Conservation (phyloP, 37 sponge, comb jelly and placozoan genomes). For the Agelas oroides region DNA sequence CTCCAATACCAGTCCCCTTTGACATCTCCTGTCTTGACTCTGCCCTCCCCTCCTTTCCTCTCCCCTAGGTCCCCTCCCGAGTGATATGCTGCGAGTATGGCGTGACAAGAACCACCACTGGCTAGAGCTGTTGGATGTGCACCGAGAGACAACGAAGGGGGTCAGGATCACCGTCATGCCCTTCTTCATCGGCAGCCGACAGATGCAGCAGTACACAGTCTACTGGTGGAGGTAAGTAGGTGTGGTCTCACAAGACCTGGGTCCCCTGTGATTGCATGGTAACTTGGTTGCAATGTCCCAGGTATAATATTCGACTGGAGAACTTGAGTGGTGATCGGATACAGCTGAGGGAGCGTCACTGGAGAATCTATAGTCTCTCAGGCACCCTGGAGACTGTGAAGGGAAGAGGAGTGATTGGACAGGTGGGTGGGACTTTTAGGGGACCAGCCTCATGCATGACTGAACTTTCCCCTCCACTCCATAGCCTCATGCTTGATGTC, state of each 20-base stretch:
- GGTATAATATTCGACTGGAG: conserved; percentile 95
- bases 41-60: too few relatives aligned
- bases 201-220: not conserved
- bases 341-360: conserved; percentile 88
- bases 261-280: too few relatives aligned
- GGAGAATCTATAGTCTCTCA: conserved; percentile 84
- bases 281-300: not conserved
- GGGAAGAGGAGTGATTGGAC: conserved; percentile 95
- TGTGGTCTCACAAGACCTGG: too few relatives aligned
- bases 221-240: conserved; percentile 2
- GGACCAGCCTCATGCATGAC: not conserved
- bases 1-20: too few relatives aligned
- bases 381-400: conserved; percentile 90
- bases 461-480: not conserved
- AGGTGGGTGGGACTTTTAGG: too few relatives aligned
- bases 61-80: not conserved
- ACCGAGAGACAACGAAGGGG: conserved; percentile 82
- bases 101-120: conserved; percentile 86
- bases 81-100: conserved; percentile 72
- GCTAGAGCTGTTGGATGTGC: conserved; percentile 87
- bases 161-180: conserved; percentile 93
- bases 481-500: too few relatives aligned
- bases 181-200: conserved; percentile 93
- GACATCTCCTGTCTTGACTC: too few relatives aligned
- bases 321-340: conserved; percentile 73